Percentiles rank a stretch among this genome's conserved stretches.
Conservation (phyloP, 2,888 invertebrate genomes). For the Eucriotettix oculatus region DNA sequence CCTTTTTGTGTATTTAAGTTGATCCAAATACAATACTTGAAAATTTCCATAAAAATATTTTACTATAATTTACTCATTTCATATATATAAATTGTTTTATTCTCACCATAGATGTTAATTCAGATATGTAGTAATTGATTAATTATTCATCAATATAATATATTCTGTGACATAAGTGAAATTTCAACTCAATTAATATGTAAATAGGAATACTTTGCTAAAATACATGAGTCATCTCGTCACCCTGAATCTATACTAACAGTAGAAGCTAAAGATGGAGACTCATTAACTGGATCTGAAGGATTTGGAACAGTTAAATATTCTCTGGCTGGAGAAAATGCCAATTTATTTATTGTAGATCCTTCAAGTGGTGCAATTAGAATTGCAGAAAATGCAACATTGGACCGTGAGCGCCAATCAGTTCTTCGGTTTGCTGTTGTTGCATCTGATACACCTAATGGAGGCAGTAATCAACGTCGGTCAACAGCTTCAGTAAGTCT, state of each 20-base stretch:
- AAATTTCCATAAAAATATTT: too few species aligned
- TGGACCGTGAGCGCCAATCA: conserved; percentile 58
- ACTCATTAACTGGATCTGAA: conserved; percentile 37
- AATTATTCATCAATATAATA: too few species aligned
- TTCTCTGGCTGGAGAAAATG: conserved; percentile 53
- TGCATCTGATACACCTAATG: conserved; percentile 56
- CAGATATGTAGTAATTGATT: too few species aligned
- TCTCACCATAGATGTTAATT: too few species aligned
- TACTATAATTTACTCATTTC: too few species aligned
- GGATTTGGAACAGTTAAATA: conserved; percentile 58
- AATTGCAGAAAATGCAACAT: conserved; percentile 43
- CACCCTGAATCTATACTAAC: conserved; percentile 47
- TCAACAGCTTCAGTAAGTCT: conserved; percentile 34
- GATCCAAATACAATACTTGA: too few species aligned
- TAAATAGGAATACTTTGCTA: conserved; percentile 45
- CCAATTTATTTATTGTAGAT: conserved; percentile 55
- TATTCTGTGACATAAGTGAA: too few species aligned
- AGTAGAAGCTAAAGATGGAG: conserved; percentile 54
- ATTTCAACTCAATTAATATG: background rate
- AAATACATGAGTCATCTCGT: conserved; percentile 49
- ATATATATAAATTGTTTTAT: too few species aligned
- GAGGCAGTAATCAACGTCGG: conserved; percentile 48
- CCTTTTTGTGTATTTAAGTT: too few species aligned
- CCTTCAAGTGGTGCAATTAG: conserved; percentile 47
- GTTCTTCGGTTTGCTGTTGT: conserved; percentile 50